Conservation (phyloP, 1,140 invertebrate genomes). For the Drosophila pandora region DNA sequence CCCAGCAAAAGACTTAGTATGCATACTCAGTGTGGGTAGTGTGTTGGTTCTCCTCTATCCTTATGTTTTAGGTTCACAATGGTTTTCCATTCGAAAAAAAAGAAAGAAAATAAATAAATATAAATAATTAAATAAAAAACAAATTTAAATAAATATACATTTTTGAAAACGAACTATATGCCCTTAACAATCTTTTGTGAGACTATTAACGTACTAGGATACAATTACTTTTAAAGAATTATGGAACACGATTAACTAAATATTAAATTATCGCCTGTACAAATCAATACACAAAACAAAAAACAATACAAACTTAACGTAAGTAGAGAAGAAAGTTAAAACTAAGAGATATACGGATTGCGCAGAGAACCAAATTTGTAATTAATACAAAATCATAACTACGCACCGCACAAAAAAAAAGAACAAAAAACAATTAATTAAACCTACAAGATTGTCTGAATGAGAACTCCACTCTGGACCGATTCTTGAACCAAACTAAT, state of each 20-base stretch:
- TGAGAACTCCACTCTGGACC: background rate
- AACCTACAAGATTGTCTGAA: constrained; percentile 17
- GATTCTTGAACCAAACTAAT: constrained; percentile 27
- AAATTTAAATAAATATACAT: constrained; percentile 44
- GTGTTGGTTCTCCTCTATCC: constrained; percentile 31
- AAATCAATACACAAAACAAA: constrained; percentile 48
- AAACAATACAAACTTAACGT: constrained; percentile 60
- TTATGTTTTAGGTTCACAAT: constrained; percentile 30
- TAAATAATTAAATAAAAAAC: constrained; percentile 7
- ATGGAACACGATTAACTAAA: constrained; percentile 29
- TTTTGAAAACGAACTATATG: constrained; percentile 33
- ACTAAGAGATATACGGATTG: constrained; percentile 41
- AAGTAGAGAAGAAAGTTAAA: constrained; percentile 63
- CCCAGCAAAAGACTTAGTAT: constrained; percentile 37
- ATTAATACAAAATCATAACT: constrained; percentile 44
- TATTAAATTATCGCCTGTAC: constrained; percentile 69
- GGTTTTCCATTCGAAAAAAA: constrained; percentile 52
- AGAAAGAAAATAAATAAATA: too few species aligned
- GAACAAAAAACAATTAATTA: constrained; percentile 1
- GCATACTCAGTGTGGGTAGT: constrained; percentile 71
- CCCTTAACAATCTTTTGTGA: constrained; percentile 73
- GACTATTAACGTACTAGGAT: constrained; percentile 68
- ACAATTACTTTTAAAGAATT: constrained; percentile 51
- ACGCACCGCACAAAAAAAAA: constrained; percentile 68
- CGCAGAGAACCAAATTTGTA: constrained; percentile 77